phyloP scores from a whole-genome alignment of 2,888 invertebrate species.

The Ophioninae sp. region DNA sequence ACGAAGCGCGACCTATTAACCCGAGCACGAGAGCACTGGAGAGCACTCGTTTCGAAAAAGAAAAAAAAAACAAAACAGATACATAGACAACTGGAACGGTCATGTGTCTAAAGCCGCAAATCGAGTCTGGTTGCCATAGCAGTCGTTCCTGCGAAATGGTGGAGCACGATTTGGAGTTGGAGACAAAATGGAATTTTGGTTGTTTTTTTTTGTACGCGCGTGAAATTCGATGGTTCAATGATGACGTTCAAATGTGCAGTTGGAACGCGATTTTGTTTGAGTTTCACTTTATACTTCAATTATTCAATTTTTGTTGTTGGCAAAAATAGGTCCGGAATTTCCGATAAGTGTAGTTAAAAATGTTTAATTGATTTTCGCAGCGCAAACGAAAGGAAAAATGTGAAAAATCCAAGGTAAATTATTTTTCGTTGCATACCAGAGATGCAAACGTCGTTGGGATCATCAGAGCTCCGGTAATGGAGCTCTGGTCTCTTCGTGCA shows the following conservation, averaged over 20 bases:
- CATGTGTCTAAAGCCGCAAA: slow-evolving; percentile 23
- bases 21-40: slow-evolving; percentile 43
- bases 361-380: too few species aligned
- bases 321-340: too few species aligned
- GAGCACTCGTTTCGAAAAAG: slow-evolving; percentile 35
- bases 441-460: background rate
- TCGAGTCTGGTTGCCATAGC: slow-evolving; percentile 6
- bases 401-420: background rate
- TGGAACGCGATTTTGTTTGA: too few species aligned
- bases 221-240: background rate
- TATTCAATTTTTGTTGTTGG: too few species aligned
- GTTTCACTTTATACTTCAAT: too few species aligned
- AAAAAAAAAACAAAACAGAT: background rate
- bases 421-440: background rate
- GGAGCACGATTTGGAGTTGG: background rate
- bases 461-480: too few species aligned
- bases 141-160: background rate
- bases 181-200: slow-evolving; percentile 14
- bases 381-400: too few species aligned
- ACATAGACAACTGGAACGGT: slow-evolving; percentile 1
- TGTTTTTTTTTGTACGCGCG: background rate
- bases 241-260: background rate
- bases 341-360: too few species aligned
- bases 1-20: slow-evolving; percentile 61
- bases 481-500: too few species aligned